phyloP scores from a whole-genome alignment of 2,113 vertebrate species.

The Todiramphus chloris region DNA sequence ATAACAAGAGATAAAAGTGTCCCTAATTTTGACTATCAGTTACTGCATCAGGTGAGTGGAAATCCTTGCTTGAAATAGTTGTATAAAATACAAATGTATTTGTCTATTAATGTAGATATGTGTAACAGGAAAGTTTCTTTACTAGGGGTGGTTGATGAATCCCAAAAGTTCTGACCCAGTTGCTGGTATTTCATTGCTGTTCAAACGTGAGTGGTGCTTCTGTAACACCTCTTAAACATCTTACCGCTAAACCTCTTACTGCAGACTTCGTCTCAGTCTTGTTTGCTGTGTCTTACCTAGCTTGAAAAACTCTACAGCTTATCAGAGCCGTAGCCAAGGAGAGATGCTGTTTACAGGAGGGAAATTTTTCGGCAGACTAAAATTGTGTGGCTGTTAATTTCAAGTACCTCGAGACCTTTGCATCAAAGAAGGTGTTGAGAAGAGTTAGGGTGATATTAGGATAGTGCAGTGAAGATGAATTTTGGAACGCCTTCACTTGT shows the following conservation, averaged over 20 bases:
- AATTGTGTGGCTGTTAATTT: background rate
- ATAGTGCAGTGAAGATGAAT: background rate
- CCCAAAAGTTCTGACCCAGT: background rate
- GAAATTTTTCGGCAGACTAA: background rate
- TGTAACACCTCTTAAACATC: background rate
- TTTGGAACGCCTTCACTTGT: background rate
- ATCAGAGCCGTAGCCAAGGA: background rate
- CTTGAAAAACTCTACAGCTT: background rate
- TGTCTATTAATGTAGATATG: background rate
- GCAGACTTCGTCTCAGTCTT: background rate
- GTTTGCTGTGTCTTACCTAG: background rate
- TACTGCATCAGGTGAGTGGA: slow-evolving; percentile 76
- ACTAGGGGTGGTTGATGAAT: background rate
- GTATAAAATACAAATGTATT: background rate
- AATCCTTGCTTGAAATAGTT: background rate
- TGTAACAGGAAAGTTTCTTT: background rate
- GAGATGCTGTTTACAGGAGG: background rate
- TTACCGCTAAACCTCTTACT: background rate
- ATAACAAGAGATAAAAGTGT: slow-evolving; percentile 78
- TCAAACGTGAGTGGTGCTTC: background rate
- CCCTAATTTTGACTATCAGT: slow-evolving; percentile 75
- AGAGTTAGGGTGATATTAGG: background rate
- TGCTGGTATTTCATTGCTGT: background rate
- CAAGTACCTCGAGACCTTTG: background rate
- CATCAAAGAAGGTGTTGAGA: background rate